Percentiles rank a stretch among this genome's conserved stretches.
phyloP scores from a whole-genome alignment of 2,113 vertebrate species.

The Anas platyrhynchos region DNA sequence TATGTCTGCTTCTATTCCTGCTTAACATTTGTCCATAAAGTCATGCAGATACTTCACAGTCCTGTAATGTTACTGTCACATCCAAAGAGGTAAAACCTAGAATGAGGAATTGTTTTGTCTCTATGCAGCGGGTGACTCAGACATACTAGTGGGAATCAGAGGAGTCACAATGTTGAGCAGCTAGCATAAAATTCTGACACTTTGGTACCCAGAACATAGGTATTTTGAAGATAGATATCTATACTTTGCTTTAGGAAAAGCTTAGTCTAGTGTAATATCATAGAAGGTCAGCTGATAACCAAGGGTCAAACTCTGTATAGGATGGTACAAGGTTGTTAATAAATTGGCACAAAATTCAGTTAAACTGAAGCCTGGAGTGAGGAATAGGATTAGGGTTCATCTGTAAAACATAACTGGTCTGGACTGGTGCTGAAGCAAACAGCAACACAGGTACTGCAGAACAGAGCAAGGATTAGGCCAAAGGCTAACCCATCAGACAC shows the following conservation, averaged over 20 bases:
- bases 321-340: neutral
- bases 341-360: neutral
- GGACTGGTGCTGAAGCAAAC: neutral
- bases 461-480: neutral
- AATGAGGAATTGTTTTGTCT: neutral
- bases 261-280: neutral
- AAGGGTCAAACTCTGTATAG: neutral
- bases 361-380: neutral
- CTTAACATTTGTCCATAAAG: neutral
- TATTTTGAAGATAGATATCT: neutral
- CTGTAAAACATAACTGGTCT: neutral
- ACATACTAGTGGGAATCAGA: neutral
- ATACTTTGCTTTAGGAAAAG: neutral
- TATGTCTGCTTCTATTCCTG: neutral
- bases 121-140: neutral
- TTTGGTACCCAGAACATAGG: neutral
- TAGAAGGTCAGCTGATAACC: neutral
- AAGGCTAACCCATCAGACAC: neutral
- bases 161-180: neutral
- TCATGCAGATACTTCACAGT: neutral
- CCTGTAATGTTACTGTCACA: neutral
- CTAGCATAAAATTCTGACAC: neutral
- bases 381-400: neutral
- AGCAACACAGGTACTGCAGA: neutral
- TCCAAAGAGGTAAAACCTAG: neutral